Base-by-base conservation (phyloP, 2,888 invertebrate genomes). In the Sphaerophoria taeniata region DNA sequence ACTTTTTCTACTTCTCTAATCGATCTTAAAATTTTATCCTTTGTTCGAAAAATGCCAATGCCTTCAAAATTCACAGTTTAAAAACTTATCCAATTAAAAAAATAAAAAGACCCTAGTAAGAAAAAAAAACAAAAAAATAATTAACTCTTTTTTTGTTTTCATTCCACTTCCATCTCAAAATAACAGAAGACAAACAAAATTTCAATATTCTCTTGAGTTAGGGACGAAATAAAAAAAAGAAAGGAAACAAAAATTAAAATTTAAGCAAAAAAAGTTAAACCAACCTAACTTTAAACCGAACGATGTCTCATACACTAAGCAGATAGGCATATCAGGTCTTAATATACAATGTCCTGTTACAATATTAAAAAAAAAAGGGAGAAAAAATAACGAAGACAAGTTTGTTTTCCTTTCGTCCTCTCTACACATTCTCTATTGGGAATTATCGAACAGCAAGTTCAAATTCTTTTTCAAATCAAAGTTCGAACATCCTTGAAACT, bases 371-470 rank as follows among this genome's bases (percentile, higher is more conserved):
- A 31, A 45, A 12, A 61, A 61, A 14, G 65, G 24, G 1, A 53
- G 53, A 67, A 67, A 51, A 67, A 67, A 67, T 67, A 67, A 67
- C 9, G 53, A 67, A 67, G 39, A 67, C 43, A 67, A 51, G 63
- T 47, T 65, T 49, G 7, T 53, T 7, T 14, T 49, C 45, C n/a
- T 45, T 63, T 63, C 31, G 31, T 47, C 33, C 34, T 63, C 33
- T n/a, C n/a, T n/a, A n/a, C n/a, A n/a, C 47, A 16, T 4, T 34
- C 36, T 34, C 6, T 49, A 65, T 5, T 36, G 24, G 24, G 24
- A 24, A 24, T 24, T 24, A 67, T 39, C 7, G 36, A 67, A 24
- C 24, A 24, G 1, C 24, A 67, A 67, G 67, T 67, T 67, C 34
- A 65, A 34, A 47, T 47, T 45, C n/a, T 65, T 16, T 65, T 24